These are phyloP conservation scores for Condylura cristata DNA, from an alignment of 2,113 vertebrate genomes.

Conservation along the genomic window DNA sequence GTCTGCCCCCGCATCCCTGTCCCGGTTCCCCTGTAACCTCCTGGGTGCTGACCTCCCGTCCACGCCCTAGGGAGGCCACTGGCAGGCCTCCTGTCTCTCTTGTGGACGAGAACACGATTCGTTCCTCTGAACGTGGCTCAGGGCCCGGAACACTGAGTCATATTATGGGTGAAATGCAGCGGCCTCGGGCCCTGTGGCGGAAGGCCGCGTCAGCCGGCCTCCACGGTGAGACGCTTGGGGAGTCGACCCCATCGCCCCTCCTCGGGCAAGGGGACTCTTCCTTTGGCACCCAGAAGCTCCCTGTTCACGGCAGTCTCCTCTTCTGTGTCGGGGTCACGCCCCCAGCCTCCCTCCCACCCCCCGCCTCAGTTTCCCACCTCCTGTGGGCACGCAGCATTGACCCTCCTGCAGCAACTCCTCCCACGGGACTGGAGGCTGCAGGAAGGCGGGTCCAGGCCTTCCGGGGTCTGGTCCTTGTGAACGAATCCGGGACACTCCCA, in stretches of 20 bases:
- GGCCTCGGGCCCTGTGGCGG: background rate
- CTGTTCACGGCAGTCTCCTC: background rate
- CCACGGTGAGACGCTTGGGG: background rate
- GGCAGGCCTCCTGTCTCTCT: background rate
- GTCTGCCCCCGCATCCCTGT: background rate
- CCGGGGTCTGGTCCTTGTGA: background rate
- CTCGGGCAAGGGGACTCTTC: background rate
- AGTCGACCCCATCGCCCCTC: background rate
- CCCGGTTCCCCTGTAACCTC: background rate
- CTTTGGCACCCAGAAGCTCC: background rate
- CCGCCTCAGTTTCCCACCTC: background rate
- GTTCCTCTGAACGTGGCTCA: background rate
- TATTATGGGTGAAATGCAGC: background rate
- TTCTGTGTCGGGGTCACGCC: background rate
- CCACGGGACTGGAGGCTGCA: background rate
- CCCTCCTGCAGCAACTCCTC: too few relatives aligned
- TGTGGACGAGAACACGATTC: constrained; percentile 5
- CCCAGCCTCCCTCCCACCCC: background rate
- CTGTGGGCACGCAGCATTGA: background rate
- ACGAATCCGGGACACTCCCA: background rate
- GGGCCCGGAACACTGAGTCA: constrained; percentile 29
- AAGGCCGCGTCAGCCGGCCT: background rate
- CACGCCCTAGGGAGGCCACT: background rate
- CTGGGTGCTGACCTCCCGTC: background rate
- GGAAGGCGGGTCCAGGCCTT: background rate